Base-by-base conservation (phyloP, 2,797 vertebrate genomes). In the Percopsis omiscomaycus region DNA sequence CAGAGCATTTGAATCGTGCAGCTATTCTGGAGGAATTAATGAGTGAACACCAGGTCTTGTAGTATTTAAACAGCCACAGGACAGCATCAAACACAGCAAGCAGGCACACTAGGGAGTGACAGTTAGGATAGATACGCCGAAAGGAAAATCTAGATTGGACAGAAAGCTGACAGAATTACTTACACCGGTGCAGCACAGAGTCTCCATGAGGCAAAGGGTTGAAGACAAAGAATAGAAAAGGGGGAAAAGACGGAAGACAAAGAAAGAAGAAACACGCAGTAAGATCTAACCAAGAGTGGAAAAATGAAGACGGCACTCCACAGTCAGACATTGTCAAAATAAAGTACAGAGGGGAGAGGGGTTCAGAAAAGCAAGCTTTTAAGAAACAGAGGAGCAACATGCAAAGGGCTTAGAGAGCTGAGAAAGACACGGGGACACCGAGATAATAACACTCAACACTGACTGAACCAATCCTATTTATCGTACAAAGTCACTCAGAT, bases 151-250 rank as follows among this genome's bases (percentile, higher is more conserved):
- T 47, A 37, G 22, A 11, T 8, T 45, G 50, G 44, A 27, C 42
- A 4, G 30, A 55, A 44, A 61, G 48, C 29, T 56, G n/a, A 32
- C 61, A 78, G 69, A 69, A 67, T 47, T 89, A 91, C 89, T 90
- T 86, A 91, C 88, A 69, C 84, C 88, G 73, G 88, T 89, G 88
- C 89, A 89, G 86, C 89, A 90, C 61, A 89, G 73, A 79, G 73
- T 88, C 89, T 90, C 82, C 89, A 72, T 78, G 86, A 80, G 85
- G 88, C 86, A 75, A 84, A 84, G 58, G 56, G 37, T 56, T 88
- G 93, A 91, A 73, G 67, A 85, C 60, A 67, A 69, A 67, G 57
- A 69, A 9, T 42, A 90, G 87, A 90, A 89, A 88, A 59, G 93
- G 91, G 92, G 88, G 89, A 88, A 83, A 77, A 91, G 68, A 68